Percentiles rank a stretch among this genome's conserved stretches.
Evolutionary conservation across 1,140 invertebrate species (phyloP).

Genomic region (Caenorhabditis latens): DNA sequence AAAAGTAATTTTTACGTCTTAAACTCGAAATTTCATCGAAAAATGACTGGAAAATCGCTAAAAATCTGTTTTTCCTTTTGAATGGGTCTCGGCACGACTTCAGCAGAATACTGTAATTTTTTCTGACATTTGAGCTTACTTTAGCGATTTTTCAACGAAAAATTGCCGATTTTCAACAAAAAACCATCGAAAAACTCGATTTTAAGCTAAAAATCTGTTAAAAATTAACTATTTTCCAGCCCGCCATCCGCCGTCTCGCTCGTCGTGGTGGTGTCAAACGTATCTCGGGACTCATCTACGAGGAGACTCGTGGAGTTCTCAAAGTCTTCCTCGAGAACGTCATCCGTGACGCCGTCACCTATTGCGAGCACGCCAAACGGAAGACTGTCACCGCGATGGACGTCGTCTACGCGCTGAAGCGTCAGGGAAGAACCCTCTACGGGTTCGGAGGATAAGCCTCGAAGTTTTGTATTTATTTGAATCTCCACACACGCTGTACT

Average conservation of each 20-base stretch:
- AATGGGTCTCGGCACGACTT: no score
- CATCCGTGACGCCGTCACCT: conserved; percentile 86
- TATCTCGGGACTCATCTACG: conserved; percentile 84
- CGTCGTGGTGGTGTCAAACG: conserved; percentile 85
- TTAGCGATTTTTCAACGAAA: no score
- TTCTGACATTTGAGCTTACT: no score
- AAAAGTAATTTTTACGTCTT: no score
- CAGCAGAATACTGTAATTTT: no score
- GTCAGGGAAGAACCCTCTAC: conserved; percentile 84
- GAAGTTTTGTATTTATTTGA: neutral
- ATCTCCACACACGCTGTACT: neutral
- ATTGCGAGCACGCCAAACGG: conserved; percentile 86
- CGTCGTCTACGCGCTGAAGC: conserved; percentile 87
- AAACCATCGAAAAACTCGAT: no score
- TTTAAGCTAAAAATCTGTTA: no score
- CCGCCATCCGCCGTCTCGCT: conserved; percentile 82
- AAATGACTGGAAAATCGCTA: no score
- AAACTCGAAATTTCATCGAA: no score
- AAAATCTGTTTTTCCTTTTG: no score
- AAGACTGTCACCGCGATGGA: conserved; percentile 89
- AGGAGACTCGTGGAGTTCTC: conserved; percentile 76
- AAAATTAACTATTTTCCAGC: conserved; percentile 74
- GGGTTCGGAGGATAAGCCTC: conserved; percentile 80
- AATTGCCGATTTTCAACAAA: no score
- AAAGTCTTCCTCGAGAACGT: conserved; percentile 84